Evolutionary conservation across 2,113 vertebrate genomes (phyloP).

Genomic region (Corvus moneduloides): DNA sequence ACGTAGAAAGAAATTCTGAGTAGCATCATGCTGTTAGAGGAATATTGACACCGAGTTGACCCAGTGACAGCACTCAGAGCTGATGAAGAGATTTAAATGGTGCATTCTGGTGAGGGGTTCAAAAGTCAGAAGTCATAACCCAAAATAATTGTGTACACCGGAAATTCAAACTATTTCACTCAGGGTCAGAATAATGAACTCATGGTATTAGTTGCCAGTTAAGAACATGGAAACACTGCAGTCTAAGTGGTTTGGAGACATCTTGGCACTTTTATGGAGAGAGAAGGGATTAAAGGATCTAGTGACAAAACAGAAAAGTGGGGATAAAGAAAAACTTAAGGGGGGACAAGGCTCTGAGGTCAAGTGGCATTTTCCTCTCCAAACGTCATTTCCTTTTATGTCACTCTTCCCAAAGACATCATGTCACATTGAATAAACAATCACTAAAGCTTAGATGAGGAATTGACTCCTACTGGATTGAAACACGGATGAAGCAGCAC

Average conservation of each 20-base stretch:
- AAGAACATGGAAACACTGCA: conserved; percentile 17
- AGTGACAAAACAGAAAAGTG: conserved; percentile 44
- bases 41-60: background rate
- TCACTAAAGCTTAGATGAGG: conserved; percentile 27
- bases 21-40: background rate
- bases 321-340: conserved; percentile 34
- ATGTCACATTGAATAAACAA: conserved; percentile 49
- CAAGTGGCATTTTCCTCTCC: conserved; percentile 42
- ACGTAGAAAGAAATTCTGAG: background rate
- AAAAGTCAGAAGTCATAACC: conserved; percentile 52
- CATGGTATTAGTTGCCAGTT: conserved; percentile 29
- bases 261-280: conserved; percentile 67
- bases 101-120: conserved; percentile 19
- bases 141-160: conserved; percentile 36
- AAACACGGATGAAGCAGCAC: background rate
- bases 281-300: conserved; percentile 55
- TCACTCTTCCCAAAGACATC: conserved; percentile 22
- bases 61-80: background rate
- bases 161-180: conserved; percentile 45
- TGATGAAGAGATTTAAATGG: conserved; percentile 45
- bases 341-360: background rate
- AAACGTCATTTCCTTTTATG: conserved; percentile 25
- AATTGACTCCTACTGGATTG: conserved; percentile 27
- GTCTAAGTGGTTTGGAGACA: conserved; percentile 45
- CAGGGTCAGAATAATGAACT: conserved; percentile 31